Percentiles rank a stretch among this genome's conserved stretches.
phyloP scores from a whole-genome alignment of 1,140 invertebrate genomes.

The Brachionus rubens region DNA sequence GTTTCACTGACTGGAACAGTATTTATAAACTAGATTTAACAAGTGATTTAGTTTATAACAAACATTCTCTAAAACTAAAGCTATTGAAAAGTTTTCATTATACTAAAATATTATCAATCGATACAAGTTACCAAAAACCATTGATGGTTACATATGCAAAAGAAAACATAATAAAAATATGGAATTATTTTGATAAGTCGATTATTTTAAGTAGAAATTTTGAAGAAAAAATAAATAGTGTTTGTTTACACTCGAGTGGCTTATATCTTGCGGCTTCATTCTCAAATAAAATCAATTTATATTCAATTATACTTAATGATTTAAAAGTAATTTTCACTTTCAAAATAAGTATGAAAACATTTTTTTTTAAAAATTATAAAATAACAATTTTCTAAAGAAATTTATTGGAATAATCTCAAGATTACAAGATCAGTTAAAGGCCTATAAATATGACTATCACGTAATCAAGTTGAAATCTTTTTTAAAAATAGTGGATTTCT shows the following conservation, averaged over 20 bases:
- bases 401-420: no score
- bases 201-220: slow-evolving; percentile 4
- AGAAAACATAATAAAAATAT: neutral
- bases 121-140: slow-evolving; percentile 13
- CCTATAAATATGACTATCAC: no score
- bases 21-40: slow-evolving; percentile 29
- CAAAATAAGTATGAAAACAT: slow-evolving; percentile 2
- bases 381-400: neutral
- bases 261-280: slow-evolving; percentile 18
- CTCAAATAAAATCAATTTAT: slow-evolving; percentile 11
- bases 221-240: neutral
- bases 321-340: slow-evolving; percentile 12
- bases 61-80: neutral
- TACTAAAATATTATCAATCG: slow-evolving; percentile 3
- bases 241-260: neutral
- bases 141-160: neutral
- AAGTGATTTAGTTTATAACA: slow-evolving; percentile 1
- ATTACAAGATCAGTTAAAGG: no score
- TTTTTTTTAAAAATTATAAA: neutral
- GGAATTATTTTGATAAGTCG: neutral
- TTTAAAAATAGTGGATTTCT: no score
- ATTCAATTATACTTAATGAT: slow-evolving; percentile 28
- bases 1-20: neutral
- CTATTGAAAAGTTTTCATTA: neutral
- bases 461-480: no score